These are phyloP conservation scores for Apocheima hispidaria DNA, from an alignment of 2,888 invertebrate genomes.

Conservation along the genomic window DNA sequence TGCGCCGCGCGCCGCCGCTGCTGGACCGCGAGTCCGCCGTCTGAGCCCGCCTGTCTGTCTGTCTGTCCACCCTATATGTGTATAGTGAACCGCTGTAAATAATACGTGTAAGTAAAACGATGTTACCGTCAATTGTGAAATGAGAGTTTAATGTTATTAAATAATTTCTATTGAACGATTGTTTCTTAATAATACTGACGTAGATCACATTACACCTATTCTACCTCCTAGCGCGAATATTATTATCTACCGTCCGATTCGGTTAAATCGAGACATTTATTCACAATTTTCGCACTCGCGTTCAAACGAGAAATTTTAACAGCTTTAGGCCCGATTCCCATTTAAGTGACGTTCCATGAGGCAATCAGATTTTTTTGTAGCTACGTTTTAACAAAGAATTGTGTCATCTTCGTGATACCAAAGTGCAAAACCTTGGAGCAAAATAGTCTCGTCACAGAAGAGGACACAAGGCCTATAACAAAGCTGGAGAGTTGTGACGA, in stretches of 20 bases:
- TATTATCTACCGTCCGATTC: slow-evolving; percentile 22
- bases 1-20: slow-evolving; percentile 77
- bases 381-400: too few species aligned
- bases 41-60: slow-evolving; percentile 56
- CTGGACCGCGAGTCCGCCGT: slow-evolving; percentile 83
- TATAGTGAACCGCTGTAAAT: slow-evolving; percentile 82
- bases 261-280: slow-evolving; percentile 8
- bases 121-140: slow-evolving; percentile 86
- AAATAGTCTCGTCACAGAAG: not conserved
- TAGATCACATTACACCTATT: slow-evolving; percentile 70
- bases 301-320: too few species aligned
- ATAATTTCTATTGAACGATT: slow-evolving; percentile 83
- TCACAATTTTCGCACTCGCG: not conserved
- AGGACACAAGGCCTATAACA: not conserved
- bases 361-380: not conserved
- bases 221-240: slow-evolving; percentile 23
- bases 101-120: slow-evolving; percentile 85
- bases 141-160: slow-evolving; percentile 86
- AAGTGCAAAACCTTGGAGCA: too few species aligned
- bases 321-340: not conserved
- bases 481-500: not conserved
- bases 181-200: slow-evolving; percentile 83
- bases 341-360: not conserved
- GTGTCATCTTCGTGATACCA: too few species aligned
- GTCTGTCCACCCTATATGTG: slow-evolving; percentile 58